A percentile compares a stretch with the other conserved stretches of the same genome.
Evolutionary conservation across 2,888 invertebrate genomes (phyloP).

Genomic region (Penaeus monodon): DNA sequence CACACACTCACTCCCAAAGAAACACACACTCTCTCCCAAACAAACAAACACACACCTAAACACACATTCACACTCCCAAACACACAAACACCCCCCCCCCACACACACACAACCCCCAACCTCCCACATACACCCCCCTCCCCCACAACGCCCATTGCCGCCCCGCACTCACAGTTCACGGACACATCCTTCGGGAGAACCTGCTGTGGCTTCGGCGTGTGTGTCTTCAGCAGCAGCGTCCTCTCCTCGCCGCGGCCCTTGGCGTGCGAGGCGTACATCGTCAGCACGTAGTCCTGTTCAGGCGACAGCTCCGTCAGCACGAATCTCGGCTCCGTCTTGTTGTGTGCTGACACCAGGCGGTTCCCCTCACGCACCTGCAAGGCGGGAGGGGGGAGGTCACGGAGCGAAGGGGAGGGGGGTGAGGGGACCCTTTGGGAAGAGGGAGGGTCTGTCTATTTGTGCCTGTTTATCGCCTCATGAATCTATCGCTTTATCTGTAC

Average conservation of each 20-base stretch:
- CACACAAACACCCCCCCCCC: background rate
- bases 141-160: background rate
- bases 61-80: background rate
- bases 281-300: conserved; percentile 39
- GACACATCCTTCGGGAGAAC: conserved; percentile 20
- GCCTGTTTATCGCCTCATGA: no score
- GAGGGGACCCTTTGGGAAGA: no score
- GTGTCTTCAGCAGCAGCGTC: conserved; percentile 36
- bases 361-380: conserved; percentile 35
- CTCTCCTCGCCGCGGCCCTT: conserved; percentile 24
- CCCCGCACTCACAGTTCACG: background rate
- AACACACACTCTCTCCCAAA: background rate
- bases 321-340: conserved; percentile 43
- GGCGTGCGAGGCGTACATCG: conserved; percentile 36
- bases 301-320: conserved; percentile 33
- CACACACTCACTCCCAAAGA: background rate
- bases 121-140: background rate
- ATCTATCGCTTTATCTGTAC: no score
- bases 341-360: conserved; percentile 18
- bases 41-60: background rate
- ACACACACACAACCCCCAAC: background rate
- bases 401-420: no score
- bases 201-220: conserved; percentile 32
- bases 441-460: no score
- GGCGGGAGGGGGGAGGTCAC: no score